Base-by-base conservation (phyloP, 2,888 invertebrate species). In the Polylopha cassiicola region DNA sequence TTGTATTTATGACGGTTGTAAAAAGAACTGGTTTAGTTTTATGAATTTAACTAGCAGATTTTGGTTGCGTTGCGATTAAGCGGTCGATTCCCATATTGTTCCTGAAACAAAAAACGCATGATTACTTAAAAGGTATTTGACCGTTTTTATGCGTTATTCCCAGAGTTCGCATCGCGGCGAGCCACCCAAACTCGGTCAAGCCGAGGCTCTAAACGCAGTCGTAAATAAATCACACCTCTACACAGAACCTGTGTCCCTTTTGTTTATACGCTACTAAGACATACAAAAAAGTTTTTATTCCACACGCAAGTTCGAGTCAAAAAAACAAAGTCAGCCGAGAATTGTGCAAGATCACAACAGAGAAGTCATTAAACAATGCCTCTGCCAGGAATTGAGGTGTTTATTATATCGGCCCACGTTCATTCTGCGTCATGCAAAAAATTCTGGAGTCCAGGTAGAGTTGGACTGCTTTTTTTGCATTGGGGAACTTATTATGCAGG, bases 161-260 rank as follows among this genome's bases (percentile, higher is more conserved):
- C 46, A 55, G 51, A 61, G 57, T 60, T 58, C 53, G 51, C 54
- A 51, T 60, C 61, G 61, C 58, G 53, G 53, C 60, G 59, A 66
- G 58, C 71, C 71, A 72, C 76, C 73, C 72, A 72, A 69, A 73
- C 64, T 69, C 72, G 74, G 77, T 72, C 74, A 77, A 74, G 70
- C 63, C 61, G 65, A 66, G 70, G 61, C 71, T 74, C 67, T 73
- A 61, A 66, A 71, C 71, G 72, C 66, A 69, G 82, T 71, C 80
- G 64, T 85, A 84, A 85, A 85, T 84, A 85, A 84, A 84, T 84
- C 85, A 81, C 84, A 81, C 84, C 81, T 84, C 75, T 73, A 73
- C 78, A 73, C 72, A 67, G 73, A 55, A 61, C 67, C 62, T 58
- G 59, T 65, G 71, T 50, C 64, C 70, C 77, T 77, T 77, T 84